Conservation (phyloP, 2,113 vertebrate genomes). For the Erythrocercus mccallii region DNA sequence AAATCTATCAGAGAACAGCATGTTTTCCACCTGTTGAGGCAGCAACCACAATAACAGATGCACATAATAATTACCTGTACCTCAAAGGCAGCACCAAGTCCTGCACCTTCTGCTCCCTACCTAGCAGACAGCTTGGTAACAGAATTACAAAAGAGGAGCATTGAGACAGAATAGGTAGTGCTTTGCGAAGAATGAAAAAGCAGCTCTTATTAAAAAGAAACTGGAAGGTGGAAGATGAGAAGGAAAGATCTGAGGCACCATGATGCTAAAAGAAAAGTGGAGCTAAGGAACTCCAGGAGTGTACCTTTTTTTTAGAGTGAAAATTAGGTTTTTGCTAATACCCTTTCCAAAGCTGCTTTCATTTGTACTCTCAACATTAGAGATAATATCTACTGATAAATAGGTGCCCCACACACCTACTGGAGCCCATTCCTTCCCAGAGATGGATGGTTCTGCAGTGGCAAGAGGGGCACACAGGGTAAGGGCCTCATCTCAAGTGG, state of each 20-base stretch:
- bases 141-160: background rate
- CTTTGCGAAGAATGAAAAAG: background rate
- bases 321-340: background rate
- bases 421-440: background rate
- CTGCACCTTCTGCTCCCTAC: conserved; percentile 51
- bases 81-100: conserved; percentile 50
- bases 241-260: conserved; percentile 17
- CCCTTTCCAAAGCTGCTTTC: background rate
- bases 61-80: conserved; percentile 56
- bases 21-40: conserved; percentile 60
- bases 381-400: background rate
- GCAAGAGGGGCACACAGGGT: background rate
- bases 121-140: conserved; percentile 29
- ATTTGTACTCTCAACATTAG: background rate
- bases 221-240: conserved; percentile 10
- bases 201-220: conserved; percentile 1
- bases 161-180: background rate
- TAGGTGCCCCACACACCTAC: background rate
- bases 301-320: background rate
- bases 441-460: background rate
- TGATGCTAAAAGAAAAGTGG: background rate
- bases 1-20: conserved; percentile 46
- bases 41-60: conserved; percentile 52
- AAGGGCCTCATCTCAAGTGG: background rate
- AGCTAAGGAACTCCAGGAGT: background rate